A percentile compares a stretch with the other conserved stretches of the same genome.
Conservation (phyloP, 2,888 invertebrate species). For the Schrankia costaestrigalis region DNA sequence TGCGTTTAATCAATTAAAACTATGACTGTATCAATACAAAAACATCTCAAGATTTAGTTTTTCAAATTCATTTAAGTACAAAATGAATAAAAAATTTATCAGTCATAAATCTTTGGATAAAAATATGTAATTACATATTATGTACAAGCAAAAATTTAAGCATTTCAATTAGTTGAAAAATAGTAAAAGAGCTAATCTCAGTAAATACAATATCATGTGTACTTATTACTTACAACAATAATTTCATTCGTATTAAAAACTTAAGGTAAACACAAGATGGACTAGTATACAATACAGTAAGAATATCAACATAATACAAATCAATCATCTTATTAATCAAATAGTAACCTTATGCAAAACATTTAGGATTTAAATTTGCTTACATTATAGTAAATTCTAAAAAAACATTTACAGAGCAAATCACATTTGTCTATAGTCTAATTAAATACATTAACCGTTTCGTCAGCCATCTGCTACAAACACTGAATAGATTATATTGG, state of each 20-base stretch:
- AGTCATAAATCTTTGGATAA: conserved; percentile 31
- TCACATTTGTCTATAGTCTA: no score
- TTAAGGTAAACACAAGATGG: conserved; percentile 51
- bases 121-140: conserved; percentile 13
- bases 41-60: no score
- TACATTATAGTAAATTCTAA: no score
- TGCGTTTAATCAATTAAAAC: conserved; percentile 29
- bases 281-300: conserved; percentile 66
- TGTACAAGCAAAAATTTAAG: conserved; percentile 12
- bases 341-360: conserved; percentile 23
- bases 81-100: conserved; percentile 11
- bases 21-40: no score
- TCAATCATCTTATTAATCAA: conserved; percentile 39
- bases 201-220: conserved; percentile 19
- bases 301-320: conserved; percentile 38
- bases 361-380: no score
- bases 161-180: conserved; percentile 17
- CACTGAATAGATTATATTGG: no score
- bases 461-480: no score
- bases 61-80: conserved; percentile 6
- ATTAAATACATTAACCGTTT: no score
- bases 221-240: conserved; percentile 31
- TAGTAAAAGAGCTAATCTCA: no score
- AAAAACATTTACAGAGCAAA: no score
- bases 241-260: conserved; percentile 31